These are phyloP conservation scores for Liasis olivaceus DNA, from an alignment of 2,797 vertebrate species.

Conservation along the genomic window DNA sequence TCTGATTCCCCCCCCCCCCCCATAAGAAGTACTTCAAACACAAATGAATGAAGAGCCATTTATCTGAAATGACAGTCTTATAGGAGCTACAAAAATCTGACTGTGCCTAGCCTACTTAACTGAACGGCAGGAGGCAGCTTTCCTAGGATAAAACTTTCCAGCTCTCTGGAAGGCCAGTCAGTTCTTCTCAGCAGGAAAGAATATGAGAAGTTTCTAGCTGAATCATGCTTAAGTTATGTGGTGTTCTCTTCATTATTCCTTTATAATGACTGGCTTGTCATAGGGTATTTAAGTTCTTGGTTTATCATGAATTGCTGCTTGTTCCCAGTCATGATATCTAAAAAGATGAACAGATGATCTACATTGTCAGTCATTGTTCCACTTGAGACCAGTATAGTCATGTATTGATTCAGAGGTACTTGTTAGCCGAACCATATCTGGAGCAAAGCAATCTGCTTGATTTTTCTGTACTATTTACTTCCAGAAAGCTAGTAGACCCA, in stretches of 20 bases:
- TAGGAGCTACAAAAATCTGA: neutral
- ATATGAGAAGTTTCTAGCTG: neutral
- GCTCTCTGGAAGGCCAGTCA: neutral
- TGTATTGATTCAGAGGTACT: neutral
- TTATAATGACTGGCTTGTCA: neutral
- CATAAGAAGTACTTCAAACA: neutral
- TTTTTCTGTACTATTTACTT: neutral
- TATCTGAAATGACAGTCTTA: neutral
- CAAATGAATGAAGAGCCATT: neutral
- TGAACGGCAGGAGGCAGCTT: neutral
- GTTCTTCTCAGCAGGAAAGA: neutral
- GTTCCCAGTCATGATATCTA: neutral
- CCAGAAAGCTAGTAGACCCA: neutral
- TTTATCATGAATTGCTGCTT: neutral
- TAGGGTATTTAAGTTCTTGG: neutral
- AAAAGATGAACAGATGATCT: neutral
- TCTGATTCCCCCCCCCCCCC: too few relatives aligned
- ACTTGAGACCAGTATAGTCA: neutral
- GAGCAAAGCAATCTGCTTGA: neutral
- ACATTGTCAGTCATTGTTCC: neutral
- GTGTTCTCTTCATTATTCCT: neutral
- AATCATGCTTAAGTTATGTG: neutral
- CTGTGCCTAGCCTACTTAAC: neutral
- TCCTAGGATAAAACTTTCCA: neutral
- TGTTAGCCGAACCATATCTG: neutral